Percentiles rank a stretch among this genome's conserved stretches.
Evolutionary conservation across 1,140 invertebrate genomes (phyloP).

Genomic region (Heliconius congener): DNA sequence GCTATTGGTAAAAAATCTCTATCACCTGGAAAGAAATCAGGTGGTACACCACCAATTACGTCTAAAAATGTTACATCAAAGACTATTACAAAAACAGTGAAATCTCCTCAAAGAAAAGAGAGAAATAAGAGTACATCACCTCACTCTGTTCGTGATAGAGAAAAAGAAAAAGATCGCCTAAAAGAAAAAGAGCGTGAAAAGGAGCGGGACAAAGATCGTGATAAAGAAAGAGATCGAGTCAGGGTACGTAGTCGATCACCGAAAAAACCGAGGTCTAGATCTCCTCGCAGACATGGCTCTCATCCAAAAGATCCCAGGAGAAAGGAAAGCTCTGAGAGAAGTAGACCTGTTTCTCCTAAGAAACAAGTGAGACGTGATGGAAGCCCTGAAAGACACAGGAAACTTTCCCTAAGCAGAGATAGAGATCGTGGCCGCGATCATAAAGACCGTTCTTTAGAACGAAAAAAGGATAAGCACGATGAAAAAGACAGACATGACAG

Average conservation of each 20-base stretch:
- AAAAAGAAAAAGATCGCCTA: constrained; percentile 70
- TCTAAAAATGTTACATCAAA: constrained; percentile 69
- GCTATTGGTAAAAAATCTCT: constrained; percentile 75
- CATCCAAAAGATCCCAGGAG: constrained; percentile 73
- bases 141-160: constrained; percentile 65
- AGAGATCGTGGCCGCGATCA: constrained; percentile 73
- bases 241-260: constrained; percentile 72
- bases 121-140: constrained; percentile 75
- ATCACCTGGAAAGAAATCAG: constrained; percentile 78
- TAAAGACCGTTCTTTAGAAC: constrained; percentile 77
- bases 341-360: constrained; percentile 77
- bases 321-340: constrained; percentile 78
- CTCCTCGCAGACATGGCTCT: constrained; percentile 65
- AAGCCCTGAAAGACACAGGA: constrained; percentile 74
- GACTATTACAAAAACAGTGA: constrained; percentile 69
- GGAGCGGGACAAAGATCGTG: constrained; percentile 68
- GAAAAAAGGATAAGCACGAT: constrained; percentile 79
- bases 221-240: constrained; percentile 70
- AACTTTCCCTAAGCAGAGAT: constrained; percentile 69
- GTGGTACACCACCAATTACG: constrained; percentile 78
- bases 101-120: constrained; percentile 73
- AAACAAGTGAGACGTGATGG: constrained; percentile 70
- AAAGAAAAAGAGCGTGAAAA: constrained; percentile 72
- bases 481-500: constrained; percentile 81
- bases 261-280: constrained; percentile 72